A percentile compares a stretch with the other conserved stretches of the same genome.
These are phyloP conservation scores for Hermodice carunculata DNA, from an alignment of 2,888 invertebrate genomes.

Conservation along the genomic window DNA sequence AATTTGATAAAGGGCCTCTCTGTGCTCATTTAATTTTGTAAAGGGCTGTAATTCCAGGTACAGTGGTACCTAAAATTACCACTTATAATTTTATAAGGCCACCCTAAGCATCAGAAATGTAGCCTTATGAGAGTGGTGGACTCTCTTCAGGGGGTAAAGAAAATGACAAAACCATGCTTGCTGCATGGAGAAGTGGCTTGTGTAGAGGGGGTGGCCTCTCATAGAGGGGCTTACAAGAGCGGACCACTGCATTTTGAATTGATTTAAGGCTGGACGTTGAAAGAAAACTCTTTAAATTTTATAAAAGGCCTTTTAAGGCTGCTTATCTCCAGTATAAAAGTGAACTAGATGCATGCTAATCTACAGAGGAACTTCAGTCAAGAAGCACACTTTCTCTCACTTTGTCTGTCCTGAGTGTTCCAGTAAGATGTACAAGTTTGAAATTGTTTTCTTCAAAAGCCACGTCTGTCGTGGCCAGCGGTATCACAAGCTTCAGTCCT, in stretches of 20 bases:
- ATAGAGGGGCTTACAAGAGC: neutral
- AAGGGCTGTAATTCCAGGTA: too few relatives aligned
- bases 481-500: constrained; percentile 76
- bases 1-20: too few relatives aligned
- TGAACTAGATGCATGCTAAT: neutral
- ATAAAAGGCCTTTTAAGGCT: neutral
- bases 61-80: too few relatives aligned
- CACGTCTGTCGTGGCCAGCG: constrained; percentile 71
- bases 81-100: too few relatives aligned
- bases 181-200: neutral
- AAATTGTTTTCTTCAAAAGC: constrained; percentile 78
- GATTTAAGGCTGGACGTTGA: too few relatives aligned
- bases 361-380: neutral
- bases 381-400: constrained; percentile 69
- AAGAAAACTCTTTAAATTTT: neutral
- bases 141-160: too few relatives aligned
- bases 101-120: too few relatives aligned
- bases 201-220: too few relatives aligned
- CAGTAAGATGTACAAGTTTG: constrained; percentile 82
- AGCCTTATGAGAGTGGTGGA: too few relatives aligned
- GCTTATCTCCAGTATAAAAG: neutral
- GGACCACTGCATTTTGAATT: neutral
- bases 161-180: too few relatives aligned
- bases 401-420: constrained; percentile 81
- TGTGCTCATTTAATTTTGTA: too few relatives aligned